Evolutionary conservation across 1,140 invertebrate species (phyloP), one percentile per base, ranked within the genome.

Genomic region (Sinella curviseta): DNA sequence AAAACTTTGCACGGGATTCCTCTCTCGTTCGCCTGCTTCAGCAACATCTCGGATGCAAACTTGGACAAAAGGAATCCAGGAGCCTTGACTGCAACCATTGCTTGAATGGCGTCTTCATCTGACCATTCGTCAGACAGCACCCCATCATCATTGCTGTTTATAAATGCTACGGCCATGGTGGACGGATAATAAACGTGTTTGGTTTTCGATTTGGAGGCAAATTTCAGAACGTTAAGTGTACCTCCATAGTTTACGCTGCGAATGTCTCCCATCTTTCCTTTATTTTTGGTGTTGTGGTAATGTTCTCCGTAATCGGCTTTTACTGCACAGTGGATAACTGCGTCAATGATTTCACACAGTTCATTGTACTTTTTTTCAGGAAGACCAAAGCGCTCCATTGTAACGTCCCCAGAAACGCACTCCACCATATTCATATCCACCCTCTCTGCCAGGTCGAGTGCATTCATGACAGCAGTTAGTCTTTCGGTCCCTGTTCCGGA

Each of bases 241-340:
- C 65, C 65, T 1, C 30, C 65, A 3, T 76, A 28, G n/a, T 79
- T 79, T 0, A 79, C 74, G 1, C 26, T 55, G 30, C 78, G 14
- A 28, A 65, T 65, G 33, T 79, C 78, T 3, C 31, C 4, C 3
- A 8, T 4, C 26, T 33, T 24, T 14, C 3, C 4, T 54, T 26
- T 1, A 0, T n/a, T 1, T 24, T 26, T 36, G 54, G 28, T 67
- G n/a, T 79, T n/a, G n/a, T n/a, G n/a, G 48, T 79, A 79, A 24
- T 17, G 17, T 17, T 76, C 78, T 0, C 39, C 20, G n/a, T 76
- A 48, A 76, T 79, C 76, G 0, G 31, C 14, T 65, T 75, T 76
- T 0, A 65, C 73, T n/a, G 78, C 78, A 36, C 28, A 60, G 16
- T 79, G 78, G 24, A 79, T 30, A 28, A 79, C 26, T 0, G 55